Evolutionary conservation across 1,140 invertebrate species (phyloP), one percentile per base, ranked within the genome.

Genomic region (Drosophila malerkotliana): DNA sequence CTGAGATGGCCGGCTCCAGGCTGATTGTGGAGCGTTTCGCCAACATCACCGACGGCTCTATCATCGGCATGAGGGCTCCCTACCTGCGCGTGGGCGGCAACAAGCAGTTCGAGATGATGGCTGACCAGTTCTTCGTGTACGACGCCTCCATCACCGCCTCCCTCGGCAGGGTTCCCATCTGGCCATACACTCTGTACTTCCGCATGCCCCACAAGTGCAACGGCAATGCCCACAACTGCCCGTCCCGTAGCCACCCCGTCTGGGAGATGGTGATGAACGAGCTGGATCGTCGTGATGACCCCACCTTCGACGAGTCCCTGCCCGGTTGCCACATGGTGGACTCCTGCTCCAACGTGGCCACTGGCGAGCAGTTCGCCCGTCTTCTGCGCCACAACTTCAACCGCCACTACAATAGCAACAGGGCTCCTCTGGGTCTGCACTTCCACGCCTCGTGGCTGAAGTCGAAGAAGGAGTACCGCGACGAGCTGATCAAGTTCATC

Each of bases 221-320:
- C 91, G 97, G 97, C 71, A 98, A 98, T 91, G 96, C 96, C 12
- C 96, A 98, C 79, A 98, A 98, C 88, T 98, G 97, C 88, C 97
- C 97, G 18, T 97, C 96, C 28, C 93, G 96, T 82, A 97, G 96
- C 71, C 97, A 98, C 80, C 97, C 97, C 37, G 96, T 98, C 41
- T 98, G 97, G 97, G 97, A 98, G 93, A 98, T 98, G 94, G 97
- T 98, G 24, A 98, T 98, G 96, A 98, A 98, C 92, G 97, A 98
- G 92, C 92, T 98, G 73, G 97, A 98, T 93, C 94, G 97, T 91
- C 94, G 97, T 92, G 97, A 98, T 89, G 97, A 98, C 90, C 97
- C 97, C 3, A 96, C 96, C 1, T 97, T 98, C 89, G 97, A 98
- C 84, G 97, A 98, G 92, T 96, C 95, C 1, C 93, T 98, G 41